phyloP scores from a whole-genome alignment of 2,797 vertebrate species.

The Labeo calbasu region DNA sequence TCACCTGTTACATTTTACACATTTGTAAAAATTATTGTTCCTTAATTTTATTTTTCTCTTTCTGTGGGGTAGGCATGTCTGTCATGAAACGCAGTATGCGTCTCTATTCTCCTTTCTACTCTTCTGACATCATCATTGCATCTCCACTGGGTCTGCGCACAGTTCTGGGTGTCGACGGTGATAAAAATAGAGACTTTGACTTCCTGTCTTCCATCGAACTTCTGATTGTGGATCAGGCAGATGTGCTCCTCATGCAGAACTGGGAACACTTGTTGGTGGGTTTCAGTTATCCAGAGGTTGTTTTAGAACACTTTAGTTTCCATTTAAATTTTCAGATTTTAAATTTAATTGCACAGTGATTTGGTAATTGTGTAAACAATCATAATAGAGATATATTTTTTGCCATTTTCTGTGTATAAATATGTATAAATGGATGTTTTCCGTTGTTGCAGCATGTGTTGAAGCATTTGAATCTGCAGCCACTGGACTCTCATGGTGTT shows the following conservation, averaged over 20 bases:
- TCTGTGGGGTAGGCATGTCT: slow-evolving; percentile 80
- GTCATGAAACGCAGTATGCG: slow-evolving; percentile 90
- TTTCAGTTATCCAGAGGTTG: not conserved
- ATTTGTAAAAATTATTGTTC: not conserved
- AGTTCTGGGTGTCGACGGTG: slow-evolving; percentile 89
- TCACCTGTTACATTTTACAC: not conserved
- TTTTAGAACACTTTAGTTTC: not conserved
- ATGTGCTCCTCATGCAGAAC: slow-evolving; percentile 97
- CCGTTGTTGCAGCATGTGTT: slow-evolving; percentile 57
- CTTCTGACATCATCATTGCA: slow-evolving; percentile 93
- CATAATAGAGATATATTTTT: not conserved
- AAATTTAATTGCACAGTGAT: not conserved
- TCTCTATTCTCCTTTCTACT: slow-evolving; percentile 95
- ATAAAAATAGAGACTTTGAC: slow-evolving; percentile 91
- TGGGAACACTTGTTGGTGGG: slow-evolving; percentile 95
- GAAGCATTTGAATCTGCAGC: slow-evolving; percentile 81
- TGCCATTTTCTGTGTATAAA: not conserved
- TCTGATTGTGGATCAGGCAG: slow-evolving; percentile 91
- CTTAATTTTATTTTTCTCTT: not conserved
- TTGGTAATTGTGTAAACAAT: not conserved
- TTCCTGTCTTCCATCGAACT: slow-evolving; percentile 94
- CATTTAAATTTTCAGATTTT: not conserved
- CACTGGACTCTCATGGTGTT: slow-evolving; percentile 80
- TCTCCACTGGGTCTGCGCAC: slow-evolving; percentile 95
- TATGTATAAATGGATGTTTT: not conserved